Evolutionary conservation across 2,888 invertebrate genomes (phyloP).

Genomic region (Volucella zonaria): DNA sequence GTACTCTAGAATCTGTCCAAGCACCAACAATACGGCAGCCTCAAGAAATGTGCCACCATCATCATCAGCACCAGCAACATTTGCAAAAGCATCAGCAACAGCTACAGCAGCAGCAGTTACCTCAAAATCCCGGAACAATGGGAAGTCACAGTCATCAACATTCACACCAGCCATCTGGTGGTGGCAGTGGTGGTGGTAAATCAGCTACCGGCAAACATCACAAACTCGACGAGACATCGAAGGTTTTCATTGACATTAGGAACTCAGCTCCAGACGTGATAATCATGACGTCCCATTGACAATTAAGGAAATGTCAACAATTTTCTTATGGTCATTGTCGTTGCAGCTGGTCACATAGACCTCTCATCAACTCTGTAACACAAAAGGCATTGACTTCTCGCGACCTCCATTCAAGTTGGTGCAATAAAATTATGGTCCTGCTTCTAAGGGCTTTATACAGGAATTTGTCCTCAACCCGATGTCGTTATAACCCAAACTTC

Average conservation of each 20-base stretch:
- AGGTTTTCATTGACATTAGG: constrained; percentile 92
- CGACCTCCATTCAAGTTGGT: constrained; percentile 45
- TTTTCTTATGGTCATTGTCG: constrained; percentile 63
- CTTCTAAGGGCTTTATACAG: constrained; percentile 7
- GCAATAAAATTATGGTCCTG: constrained; percentile 33
- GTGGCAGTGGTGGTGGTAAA: constrained; percentile 42
- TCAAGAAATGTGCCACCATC: constrained; percentile 79
- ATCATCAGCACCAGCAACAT: constrained; percentile 81
- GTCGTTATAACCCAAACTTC: background rate
- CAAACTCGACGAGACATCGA: constrained; percentile 81
- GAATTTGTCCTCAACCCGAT: background rate
- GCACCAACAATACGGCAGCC: constrained; percentile 56
- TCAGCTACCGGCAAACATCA: constrained; percentile 72
- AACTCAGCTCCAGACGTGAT: constrained; percentile 96
- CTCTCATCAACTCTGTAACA: constrained; percentile 8
- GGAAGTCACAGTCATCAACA: constrained; percentile 72
- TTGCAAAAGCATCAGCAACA: constrained; percentile 77
- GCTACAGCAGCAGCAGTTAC: constrained; percentile 51
- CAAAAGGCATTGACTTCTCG: constrained; percentile 18
- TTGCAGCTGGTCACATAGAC: constrained; percentile 43
- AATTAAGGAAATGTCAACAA: constrained; percentile 81
- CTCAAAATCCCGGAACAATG: constrained; percentile 52
- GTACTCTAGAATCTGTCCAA: constrained; percentile 65
- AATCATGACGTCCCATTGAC: constrained; percentile 89
- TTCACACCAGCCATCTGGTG: constrained; percentile 64